Base-by-base conservation (phyloP, 2,888 invertebrate genomes). In the Nymphalis polychloros region DNA sequence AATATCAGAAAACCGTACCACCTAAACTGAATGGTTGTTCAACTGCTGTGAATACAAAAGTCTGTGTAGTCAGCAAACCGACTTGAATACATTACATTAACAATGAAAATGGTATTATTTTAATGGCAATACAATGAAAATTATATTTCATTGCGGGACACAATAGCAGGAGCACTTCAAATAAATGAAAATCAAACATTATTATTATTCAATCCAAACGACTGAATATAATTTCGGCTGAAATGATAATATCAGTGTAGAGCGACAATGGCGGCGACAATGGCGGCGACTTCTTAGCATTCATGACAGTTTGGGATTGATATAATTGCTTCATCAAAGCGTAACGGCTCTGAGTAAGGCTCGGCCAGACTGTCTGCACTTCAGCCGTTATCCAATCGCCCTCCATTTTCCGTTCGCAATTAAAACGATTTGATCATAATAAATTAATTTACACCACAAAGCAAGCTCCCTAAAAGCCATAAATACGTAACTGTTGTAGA, bases 311-410 rank as follows among this genome's bases (percentile, higher is more conserved):
- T 57, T 61, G 50, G 19, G 19, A 57, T 61, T 62, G 62, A 69
- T 64, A 68, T 68, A 68, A 68, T 68, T 61, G 64, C 48, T 57
- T 55, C 57, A 57, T 63, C 53, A 63, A 63, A 46, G 27, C 23
- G 46, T 46, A 63, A 53, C 41, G 46, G 16, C 16, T 47, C 59
- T 23, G 20, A 6, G 50, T 10, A 20, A 20, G 19, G 20, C 20
- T 19, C n/a, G 50, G 6, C 19, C 20, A 20, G 3, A 3, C 50
- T 20, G 50, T 19, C 48, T 19, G 10, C 19, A 10, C 19, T 20
- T 10, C 50, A 20, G 50, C 19, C 13, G 4, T 13, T 41, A 41
- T 41, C 13, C 13, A 13, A 13, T 41, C 41, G 41, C 10, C 8
- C 41, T 8, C 10, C 1, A 4, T 10, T 10, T 13, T 41, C 41